These are phyloP conservation scores for Sebastiscus tertius DNA, from an alignment of 2,797 vertebrate genomes.

Conservation along the genomic window DNA sequence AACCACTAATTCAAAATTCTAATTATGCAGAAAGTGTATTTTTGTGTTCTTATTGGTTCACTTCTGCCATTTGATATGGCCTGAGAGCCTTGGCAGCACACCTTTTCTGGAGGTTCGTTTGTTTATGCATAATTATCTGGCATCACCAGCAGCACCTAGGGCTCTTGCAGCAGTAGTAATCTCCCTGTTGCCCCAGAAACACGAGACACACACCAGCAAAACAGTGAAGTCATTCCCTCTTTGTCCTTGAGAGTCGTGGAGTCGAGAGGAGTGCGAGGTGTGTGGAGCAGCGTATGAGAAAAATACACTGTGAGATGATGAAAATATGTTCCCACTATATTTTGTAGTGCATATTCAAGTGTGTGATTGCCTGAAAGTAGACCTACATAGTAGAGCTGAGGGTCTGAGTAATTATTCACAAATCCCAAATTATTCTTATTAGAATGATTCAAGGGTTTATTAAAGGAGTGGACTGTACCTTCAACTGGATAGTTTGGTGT, in stretches of 20 bases:
- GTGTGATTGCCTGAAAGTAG: not conserved
- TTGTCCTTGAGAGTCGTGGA: slow-evolving; percentile 68
- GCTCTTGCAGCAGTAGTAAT: slow-evolving; percentile 70
- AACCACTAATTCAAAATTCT: not conserved
- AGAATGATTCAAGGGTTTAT: not conserved
- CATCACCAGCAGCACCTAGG: slow-evolving; percentile 66
- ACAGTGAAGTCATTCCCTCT: slow-evolving; percentile 74
- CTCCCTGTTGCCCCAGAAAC: slow-evolving; percentile 77
- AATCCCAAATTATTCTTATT: not conserved
- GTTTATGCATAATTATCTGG: slow-evolving; percentile 75
- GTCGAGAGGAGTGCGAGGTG: slow-evolving; percentile 40
- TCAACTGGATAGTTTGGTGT: not conserved
- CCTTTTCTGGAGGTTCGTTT: slow-evolving; percentile 59
- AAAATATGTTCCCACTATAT: not conserved
- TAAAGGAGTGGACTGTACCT: not conserved
- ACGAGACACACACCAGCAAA: slow-evolving; percentile 69
- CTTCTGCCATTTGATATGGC: slow-evolving; percentile 29
- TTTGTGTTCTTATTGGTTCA: slow-evolving; percentile 15
- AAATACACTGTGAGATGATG: slow-evolving; percentile 7
- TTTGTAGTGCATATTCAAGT: not conserved
- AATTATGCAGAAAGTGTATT: slow-evolving; percentile 5
- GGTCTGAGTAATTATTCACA: not conserved
- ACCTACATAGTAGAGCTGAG: not conserved
- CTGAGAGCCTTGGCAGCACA: slow-evolving; percentile 40
- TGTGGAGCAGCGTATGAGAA: slow-evolving; percentile 25